A percentile compares a stretch with the other conserved stretches of the same genome.
These are phyloP conservation scores for Gracilinanus agilis DNA, from an alignment of 2,113 vertebrate genomes.

Conservation along the genomic window DNA sequence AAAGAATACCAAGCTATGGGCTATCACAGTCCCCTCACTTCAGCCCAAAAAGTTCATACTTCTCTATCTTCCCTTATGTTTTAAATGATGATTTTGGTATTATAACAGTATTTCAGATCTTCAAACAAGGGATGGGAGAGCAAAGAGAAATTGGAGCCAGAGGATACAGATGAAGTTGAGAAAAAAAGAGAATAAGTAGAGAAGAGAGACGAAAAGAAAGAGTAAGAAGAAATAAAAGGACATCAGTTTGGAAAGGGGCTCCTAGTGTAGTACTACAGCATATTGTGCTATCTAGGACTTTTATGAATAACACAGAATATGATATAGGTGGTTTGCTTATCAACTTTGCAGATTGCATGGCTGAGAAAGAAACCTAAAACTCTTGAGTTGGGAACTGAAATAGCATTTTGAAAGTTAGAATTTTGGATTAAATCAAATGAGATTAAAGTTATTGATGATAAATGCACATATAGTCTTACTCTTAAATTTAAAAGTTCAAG, in stretches of 20 bases:
- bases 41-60: constrained; percentile 26
- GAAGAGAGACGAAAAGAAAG: constrained; percentile 8
- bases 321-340: neutral
- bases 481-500: neutral
- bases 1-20: constrained; percentile 46
- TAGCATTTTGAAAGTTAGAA: neutral
- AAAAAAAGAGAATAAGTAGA: constrained; percentile 28
- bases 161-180: constrained; percentile 35
- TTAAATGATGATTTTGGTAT: constrained; percentile 47
- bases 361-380: neutral
- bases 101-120: constrained; percentile 50
- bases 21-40: constrained; percentile 16
- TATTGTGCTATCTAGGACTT: neutral
- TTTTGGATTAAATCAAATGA: neutral
- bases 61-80: constrained; percentile 31
- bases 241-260: neutral
- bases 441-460: neutral
- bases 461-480: neutral
- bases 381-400: neutral
- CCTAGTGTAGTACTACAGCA: neutral
- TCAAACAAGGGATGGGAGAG: neutral
- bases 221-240: constrained; percentile 18
- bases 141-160: constrained; percentile 48
- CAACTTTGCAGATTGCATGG: neutral
- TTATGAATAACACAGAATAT: neutral